phyloP scores from a whole-genome alignment of 1,140 invertebrate species.

The Pseudobourletiella spinata region DNA sequence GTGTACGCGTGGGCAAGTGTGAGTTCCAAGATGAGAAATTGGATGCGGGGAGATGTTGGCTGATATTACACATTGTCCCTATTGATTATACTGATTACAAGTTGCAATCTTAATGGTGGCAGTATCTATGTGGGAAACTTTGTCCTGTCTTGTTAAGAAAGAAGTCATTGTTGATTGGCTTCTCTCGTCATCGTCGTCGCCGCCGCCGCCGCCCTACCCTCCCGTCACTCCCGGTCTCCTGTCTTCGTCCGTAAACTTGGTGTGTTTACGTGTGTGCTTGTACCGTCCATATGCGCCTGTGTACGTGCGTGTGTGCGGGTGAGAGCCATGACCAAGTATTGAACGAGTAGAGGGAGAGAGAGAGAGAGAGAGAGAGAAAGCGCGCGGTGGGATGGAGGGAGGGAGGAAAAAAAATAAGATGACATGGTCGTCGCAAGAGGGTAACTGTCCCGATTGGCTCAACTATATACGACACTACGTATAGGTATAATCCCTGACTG shows the following conservation, averaged over 20 bases:
- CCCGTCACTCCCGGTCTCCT: not conserved
- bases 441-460: too few species aligned
- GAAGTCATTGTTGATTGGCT: constrained; percentile 1
- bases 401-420: not conserved
- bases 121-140: too few species aligned
- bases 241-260: too few species aligned
- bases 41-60: not conserved
- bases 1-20: too few species aligned
- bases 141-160: not conserved
- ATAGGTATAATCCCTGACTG: too few species aligned
- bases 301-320: not conserved
- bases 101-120: not conserved
- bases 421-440: not conserved
- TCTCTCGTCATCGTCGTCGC: not conserved
- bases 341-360: not conserved
- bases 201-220: too few species aligned
- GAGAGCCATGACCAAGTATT: not conserved
- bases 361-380: constrained; percentile 4
- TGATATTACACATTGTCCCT: not conserved
- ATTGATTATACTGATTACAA: constrained; percentile 6
- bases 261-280: not conserved
- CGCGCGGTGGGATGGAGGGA: not conserved
- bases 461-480: too few species aligned
- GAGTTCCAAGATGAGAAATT: too few species aligned
- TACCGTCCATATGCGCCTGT: not conserved